Evolutionary conservation across 2,888 invertebrate genomes (phyloP), one percentile per base, ranked within the genome.

Genomic region (Drosophila anomalata): DNA sequence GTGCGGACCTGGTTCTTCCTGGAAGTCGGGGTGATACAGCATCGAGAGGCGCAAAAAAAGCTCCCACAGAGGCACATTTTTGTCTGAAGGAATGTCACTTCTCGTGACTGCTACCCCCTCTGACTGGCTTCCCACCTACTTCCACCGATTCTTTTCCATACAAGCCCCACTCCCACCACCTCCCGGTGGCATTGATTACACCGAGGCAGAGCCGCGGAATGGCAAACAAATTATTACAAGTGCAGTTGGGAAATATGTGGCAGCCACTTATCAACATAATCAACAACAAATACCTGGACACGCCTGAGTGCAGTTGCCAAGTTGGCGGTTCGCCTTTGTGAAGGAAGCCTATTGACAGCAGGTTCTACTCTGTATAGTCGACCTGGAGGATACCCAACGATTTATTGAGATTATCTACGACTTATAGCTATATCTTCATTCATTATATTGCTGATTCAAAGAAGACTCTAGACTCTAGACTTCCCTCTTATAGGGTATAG

Each of bases 161-260:
- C 22, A 24, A 4, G 20, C 14, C 44, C 26, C 41, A 17, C 42
- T 9, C 9, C 42, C 39, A 17, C 29, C 29, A 6, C 29, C 22
- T 4, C n/a, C 12, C 24, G 52, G 58, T 50, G 57, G 56, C 60
- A 60, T 56, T 53, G 69, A 51, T 59, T 70, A 67, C 24, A 46
- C 33, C 39, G 48, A 47, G 29, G 60, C 60, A 48, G 46, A 47
- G 66, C 68, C 75, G 85, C 76, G 83, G 88, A 88, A 88, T 84
- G 84, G 88, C 87, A 88, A 86, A 88, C 88, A 88, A 84, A 84
- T 88, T 84, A 88, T 88, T 84, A 86, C 84, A 84, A 83, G 88
- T 84, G 83, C 83, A 86, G 78, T 75, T 77, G 75, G 65, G 58
- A 83, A 88, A 76, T 79, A 84, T 87, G 86, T 78, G 86, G 86